phyloP scores from a whole-genome alignment of 2,113 vertebrate genomes.

The Vulpes lagopus region DNA sequence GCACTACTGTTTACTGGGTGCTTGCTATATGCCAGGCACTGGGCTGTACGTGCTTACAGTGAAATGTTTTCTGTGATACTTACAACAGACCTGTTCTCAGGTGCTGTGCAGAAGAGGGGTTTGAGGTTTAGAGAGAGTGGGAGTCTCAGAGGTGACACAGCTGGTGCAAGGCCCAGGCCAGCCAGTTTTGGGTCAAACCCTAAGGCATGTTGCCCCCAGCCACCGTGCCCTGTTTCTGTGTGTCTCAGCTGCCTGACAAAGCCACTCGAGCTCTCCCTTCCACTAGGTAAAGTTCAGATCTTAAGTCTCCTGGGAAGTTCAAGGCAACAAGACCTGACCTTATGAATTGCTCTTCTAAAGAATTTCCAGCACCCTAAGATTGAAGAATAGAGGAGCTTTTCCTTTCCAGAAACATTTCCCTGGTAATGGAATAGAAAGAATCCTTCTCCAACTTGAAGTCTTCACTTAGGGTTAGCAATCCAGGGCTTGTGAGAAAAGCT shows the following conservation, averaged over 20 bases:
- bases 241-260: not conserved
- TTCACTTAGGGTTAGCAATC: not conserved
- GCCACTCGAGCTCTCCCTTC: not conserved
- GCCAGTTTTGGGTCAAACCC: fast-evolving
- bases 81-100: fast-evolving
- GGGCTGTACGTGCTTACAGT: fast-evolving
- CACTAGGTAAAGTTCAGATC: not conserved
- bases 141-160: fast-evolving
- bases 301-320: not conserved
- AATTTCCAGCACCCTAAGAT: not conserved
- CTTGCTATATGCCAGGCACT: fast-evolving
- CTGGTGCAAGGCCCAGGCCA: fast-evolving
- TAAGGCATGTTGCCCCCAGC: fast-evolving
- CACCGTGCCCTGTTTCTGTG: fast-evolving
- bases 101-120: fast-evolving
- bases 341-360: not conserved
- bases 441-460: not conserved
- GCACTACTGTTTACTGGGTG: fast-evolving
- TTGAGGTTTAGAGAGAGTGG: not conserved
- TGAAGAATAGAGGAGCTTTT: not conserved
- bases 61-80: fast-evolving
- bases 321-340: not conserved
- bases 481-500: not conserved
- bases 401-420: not conserved
- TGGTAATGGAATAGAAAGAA: not conserved